A percentile compares a stretch with the other conserved stretches of the same genome.
phyloP scores from a whole-genome alignment of 2,797 vertebrate genomes.

The Falco naumanni region DNA sequence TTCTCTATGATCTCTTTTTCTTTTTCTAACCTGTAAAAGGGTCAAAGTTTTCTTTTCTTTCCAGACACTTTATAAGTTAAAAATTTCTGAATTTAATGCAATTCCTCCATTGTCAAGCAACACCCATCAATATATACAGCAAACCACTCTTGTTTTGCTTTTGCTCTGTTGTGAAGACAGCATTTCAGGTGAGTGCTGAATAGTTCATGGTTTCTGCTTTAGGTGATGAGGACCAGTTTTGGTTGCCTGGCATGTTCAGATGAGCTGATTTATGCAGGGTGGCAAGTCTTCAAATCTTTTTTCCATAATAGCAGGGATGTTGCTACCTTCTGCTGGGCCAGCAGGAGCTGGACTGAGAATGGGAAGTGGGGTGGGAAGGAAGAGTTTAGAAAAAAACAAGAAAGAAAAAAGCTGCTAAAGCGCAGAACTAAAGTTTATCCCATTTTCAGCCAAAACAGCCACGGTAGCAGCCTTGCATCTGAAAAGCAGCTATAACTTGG shows the following conservation, averaged over 20 bases:
- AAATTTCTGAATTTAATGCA: background rate
- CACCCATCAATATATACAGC: background rate
- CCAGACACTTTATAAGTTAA: background rate
- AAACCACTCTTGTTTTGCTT: background rate
- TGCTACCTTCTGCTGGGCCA: background rate
- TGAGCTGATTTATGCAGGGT: background rate
- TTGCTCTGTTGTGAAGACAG: background rate
- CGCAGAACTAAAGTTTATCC: background rate
- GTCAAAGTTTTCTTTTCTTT: background rate
- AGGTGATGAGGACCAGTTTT: background rate
- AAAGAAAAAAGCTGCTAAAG: background rate
- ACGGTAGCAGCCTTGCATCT: background rate
- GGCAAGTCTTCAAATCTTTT: background rate
- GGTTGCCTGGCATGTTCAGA: background rate
- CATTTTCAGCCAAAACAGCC: background rate
- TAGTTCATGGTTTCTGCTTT: background rate
- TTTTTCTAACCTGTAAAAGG: background rate
- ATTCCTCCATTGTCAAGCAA: background rate
- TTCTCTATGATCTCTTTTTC: background rate
- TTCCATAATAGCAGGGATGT: background rate
- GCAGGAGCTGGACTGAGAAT: background rate
- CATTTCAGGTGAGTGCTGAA: background rate
- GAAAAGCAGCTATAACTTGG: background rate
- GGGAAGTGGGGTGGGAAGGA: background rate
- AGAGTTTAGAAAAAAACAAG: background rate